Evolutionary conservation across 2,888 invertebrate genomes (phyloP), one percentile per base, ranked within the genome.

Genomic region (Melinaea marsaeus): DNA sequence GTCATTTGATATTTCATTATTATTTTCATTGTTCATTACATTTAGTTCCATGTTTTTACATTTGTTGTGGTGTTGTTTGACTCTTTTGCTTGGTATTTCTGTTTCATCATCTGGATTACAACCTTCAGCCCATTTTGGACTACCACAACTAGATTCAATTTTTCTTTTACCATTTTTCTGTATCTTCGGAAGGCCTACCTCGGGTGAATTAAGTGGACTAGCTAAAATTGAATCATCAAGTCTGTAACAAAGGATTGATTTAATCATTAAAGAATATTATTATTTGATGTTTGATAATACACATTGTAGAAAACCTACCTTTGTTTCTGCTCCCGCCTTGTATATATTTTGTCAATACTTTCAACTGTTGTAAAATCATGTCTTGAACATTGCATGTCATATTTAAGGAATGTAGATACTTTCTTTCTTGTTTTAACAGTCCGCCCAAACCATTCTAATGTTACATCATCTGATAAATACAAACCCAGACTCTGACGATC

Each of bases 401-500:
- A 83, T 72, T 92, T 92, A 3, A 94, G 72, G 70, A 93, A 94
- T 4, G 86, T 79, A 2, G 88, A 78, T 0, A 94, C 92, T 73
- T 92, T 92, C 75, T 90, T 91, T 68, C 90, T 91, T 0, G 92
- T 92, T 75, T 86, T 92, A 6, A 94, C 85, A 11, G 92, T 93
- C 60, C 92, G 85, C 0, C 94, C 94, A 77, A 94, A 94, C 93
- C 94, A 94, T 76, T 94, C 93, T 2, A 94, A 79, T 1, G 87
- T 78, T 2, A 92, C 87, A 74, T 92, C 86, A 66, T 92, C 90
- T 22, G 91, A 85, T 34, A 92, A 72, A 71, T 92, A 91, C 37
- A 91, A 73, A 6, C 86, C 80, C 1, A 92, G 71, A 65, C 88
- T 91, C 55, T 86, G 81, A 13, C 91, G 79, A 55, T 92, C 87